These are phyloP conservation scores for Vulpes ferrilata DNA, from an alignment of 2,113 vertebrate genomes.

Conservation along the genomic window DNA sequence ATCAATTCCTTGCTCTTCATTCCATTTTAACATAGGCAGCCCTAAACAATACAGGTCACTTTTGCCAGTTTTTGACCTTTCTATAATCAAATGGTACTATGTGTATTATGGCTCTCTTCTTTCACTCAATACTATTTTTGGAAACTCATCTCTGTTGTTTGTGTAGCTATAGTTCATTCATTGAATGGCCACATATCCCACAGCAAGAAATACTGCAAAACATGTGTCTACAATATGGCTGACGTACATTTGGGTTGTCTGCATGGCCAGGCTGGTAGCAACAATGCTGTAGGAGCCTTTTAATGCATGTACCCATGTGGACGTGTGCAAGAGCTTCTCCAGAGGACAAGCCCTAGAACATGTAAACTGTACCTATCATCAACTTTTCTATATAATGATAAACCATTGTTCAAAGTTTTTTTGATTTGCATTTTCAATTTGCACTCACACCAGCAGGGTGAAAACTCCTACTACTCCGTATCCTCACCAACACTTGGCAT, in stretches of 20 bases:
- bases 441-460: not conserved
- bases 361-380: not conserved
- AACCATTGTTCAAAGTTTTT: not conserved
- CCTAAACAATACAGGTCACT: not conserved
- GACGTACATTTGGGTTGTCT: not conserved
- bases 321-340: not conserved
- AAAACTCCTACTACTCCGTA: not conserved
- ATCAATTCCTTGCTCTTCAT: not conserved
- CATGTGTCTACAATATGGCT: not conserved
- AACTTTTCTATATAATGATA: not conserved
- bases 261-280: not conserved
- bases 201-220: not conserved
- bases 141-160: not conserved
- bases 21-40: not conserved
- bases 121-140: not conserved
- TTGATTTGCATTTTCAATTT: not conserved
- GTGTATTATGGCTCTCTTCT: not conserved
- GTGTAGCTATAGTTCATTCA: not conserved
- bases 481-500: not conserved
- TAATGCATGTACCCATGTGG: not conserved
- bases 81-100: not conserved
- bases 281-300: not conserved
- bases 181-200: not conserved
- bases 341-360: not conserved
- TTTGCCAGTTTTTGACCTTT: not conserved